These are phyloP conservation scores for Sternotherus odoratus DNA, from an alignment of 2,797 vertebrate genomes.

Conservation along the genomic window DNA sequence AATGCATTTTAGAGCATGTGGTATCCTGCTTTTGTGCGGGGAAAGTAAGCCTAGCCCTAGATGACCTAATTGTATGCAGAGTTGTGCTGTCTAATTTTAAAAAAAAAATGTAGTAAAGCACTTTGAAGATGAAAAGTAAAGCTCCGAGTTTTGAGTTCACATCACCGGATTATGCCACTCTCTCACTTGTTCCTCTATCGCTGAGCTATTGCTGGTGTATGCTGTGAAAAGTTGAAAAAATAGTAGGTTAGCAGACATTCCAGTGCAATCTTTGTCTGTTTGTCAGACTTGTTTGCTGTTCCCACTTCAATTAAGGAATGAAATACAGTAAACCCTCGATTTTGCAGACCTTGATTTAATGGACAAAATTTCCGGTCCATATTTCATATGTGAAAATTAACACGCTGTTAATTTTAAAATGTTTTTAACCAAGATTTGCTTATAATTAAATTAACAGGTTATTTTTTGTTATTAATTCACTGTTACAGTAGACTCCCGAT, in stretches of 20 bases:
- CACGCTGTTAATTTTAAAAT: too few species aligned
- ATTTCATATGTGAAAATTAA: too few species aligned
- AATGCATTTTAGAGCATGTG: not conserved
- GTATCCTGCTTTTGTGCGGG: not conserved
- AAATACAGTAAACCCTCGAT: too few species aligned
- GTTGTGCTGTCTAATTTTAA: not conserved
- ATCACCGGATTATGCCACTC: not conserved
- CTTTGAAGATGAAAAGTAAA: not conserved
- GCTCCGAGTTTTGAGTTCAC: not conserved
- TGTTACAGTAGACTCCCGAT: too few species aligned
- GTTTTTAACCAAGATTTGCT: too few species aligned
- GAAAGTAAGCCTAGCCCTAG: not conserved
- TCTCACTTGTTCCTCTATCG: not conserved
- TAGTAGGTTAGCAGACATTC: not conserved
- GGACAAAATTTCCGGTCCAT: too few species aligned
- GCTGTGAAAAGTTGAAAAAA: slow-evolving; percentile 27
- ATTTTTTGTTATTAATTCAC: too few species aligned
- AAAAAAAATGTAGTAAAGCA: not conserved
- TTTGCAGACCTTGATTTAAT: too few species aligned
- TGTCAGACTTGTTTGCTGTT: not conserved
- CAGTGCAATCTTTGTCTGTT: slow-evolving; percentile 17
- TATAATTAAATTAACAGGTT: too few species aligned
- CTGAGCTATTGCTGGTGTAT: not conserved
- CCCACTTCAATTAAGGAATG: slow-evolving; percentile 7
- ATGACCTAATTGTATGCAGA: not conserved